Evolutionary conservation across 2,888 invertebrate species (phyloP), one percentile per base, ranked within the genome.

Genomic region (Drosophila ustulata): DNA sequence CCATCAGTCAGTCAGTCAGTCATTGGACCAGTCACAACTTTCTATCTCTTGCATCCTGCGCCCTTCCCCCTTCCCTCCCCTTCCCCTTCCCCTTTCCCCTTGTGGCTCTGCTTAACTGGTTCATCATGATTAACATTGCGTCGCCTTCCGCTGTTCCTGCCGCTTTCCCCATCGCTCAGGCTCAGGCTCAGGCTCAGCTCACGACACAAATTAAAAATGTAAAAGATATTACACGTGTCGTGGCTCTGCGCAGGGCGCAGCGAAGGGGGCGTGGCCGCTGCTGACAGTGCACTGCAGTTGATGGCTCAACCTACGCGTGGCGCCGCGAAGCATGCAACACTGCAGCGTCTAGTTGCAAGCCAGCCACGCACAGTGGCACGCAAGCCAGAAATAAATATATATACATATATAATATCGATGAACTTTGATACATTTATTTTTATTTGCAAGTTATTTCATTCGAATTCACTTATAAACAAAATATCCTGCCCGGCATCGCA

Each of bases 81-180:
- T 18, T 18, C 1, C 18, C 18, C n/a, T n/a, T n/a, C n/a, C n/a
- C n/a, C n/a, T 1, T 18, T 18, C 18, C 18, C 18, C 18, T 18
- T 18, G 18, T 18, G 18, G 18, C 18, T 49, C 49, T 50, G 55
- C 49, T 64, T 82, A 88, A 88, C 83, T 84, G 85, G 85, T 79
- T 82, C 88, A 83, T 88, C 88, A 77, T 85, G 86, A 84, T 88
- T 85, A 83, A 85, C 82, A 79, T 76, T 72, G 67, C 52, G 34
- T 37, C 50, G 18, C 30, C 13, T 9, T 9, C 3, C 28, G 3
- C 18, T 6, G 5, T 18, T 4, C n/a, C 3, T 23, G 2, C 13
- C 23, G 32, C 37, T 2, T 11, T 11, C 18, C 18, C 18, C 6
- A 30, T 13, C 2, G 18, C 18, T 18, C 18, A 2, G 18, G 18